Evolutionary conservation across 1,140 invertebrate species (phyloP).

Genomic region (Lucilia cuprina): DNA sequence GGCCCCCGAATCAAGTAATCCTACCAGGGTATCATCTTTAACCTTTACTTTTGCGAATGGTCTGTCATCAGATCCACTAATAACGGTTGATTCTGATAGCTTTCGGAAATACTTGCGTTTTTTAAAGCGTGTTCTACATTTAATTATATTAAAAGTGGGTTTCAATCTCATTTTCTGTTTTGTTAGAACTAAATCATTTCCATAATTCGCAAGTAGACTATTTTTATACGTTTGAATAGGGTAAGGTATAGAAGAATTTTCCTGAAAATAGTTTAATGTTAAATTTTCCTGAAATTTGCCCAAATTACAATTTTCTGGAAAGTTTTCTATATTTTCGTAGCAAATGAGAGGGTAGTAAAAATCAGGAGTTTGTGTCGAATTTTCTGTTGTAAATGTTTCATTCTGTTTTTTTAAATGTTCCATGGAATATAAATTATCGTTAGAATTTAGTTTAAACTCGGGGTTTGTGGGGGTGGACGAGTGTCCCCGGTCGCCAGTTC

Average conservation of each 20-base stretch:
- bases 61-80: conserved; percentile 9
- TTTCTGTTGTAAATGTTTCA: neutral
- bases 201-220: too few relatives aligned
- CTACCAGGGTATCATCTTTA: neutral
- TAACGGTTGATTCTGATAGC: neutral
- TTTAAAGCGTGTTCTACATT: neutral
- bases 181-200: too few relatives aligned
- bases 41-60: conserved; percentile 17
- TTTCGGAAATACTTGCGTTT: neutral
- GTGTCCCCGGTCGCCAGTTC: too few relatives aligned
- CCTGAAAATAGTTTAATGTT: too few relatives aligned
- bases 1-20: neutral
- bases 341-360: neutral
- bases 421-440: neutral
- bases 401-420: neutral
- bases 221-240: too few relatives aligned
- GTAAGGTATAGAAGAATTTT: too few relatives aligned
- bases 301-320: too few relatives aligned
- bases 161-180: neutral
- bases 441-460: neutral
- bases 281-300: too few relatives aligned
- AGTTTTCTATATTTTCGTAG: too few relatives aligned
- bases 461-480: too few relatives aligned
- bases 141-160: neutral
- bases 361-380: neutral